Evolutionary conservation across 2,113 vertebrate genomes (phyloP).

Genomic region (Pseudonaja textilis): DNA sequence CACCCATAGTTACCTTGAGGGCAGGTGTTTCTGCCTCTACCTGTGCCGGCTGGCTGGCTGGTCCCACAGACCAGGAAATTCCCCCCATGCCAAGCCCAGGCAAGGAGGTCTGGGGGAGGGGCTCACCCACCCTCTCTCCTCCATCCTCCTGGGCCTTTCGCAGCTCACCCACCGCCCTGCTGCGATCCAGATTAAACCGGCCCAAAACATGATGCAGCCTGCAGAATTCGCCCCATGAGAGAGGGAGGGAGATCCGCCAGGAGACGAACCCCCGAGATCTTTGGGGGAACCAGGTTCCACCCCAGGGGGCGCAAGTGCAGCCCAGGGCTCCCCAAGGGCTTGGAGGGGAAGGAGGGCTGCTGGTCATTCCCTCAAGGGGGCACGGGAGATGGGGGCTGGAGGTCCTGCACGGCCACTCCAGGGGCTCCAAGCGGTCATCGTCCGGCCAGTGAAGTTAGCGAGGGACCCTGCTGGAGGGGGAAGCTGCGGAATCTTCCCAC

Average conservation of each 20-base stretch:
- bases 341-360: neutral
- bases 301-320: neutral
- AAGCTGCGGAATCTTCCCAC: neutral
- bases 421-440: neutral
- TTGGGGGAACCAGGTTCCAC: neutral
- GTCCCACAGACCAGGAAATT: neutral
- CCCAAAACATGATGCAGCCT: neutral
- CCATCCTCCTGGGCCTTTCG: neutral
- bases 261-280: neutral
- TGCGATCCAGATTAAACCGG: neutral
- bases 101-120: neutral
- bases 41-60: neutral
- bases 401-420: neutral
- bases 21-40: neutral
- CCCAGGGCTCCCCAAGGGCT: neutral
- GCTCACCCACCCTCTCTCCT: neutral
- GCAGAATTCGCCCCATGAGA: too few species aligned
- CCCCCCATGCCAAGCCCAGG: neutral
- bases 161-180: neutral
- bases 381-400: neutral
- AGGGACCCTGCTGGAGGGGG: neutral
- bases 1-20: neutral
- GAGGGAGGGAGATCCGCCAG: neutral
- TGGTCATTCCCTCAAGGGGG: neutral
- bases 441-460: neutral